Evolutionary conservation across 2,888 invertebrate genomes (phyloP).

Genomic region (Platerodrilus igneus): DNA sequence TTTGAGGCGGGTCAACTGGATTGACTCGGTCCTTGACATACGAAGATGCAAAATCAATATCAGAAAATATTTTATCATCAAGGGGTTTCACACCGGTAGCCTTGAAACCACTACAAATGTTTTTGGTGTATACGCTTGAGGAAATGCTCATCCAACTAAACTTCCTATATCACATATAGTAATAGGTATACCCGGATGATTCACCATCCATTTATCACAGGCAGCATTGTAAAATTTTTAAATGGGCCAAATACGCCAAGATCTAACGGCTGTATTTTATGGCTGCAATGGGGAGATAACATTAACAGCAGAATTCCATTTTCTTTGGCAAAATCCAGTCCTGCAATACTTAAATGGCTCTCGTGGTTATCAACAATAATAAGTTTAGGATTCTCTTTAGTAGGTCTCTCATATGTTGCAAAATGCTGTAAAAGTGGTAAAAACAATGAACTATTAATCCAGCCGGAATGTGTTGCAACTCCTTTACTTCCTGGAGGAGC

Average conservation of each 20-base stretch:
- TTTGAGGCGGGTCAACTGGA: too few relatives aligned
- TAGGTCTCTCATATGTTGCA: conserved; percentile 29
- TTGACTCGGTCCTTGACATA: too few relatives aligned
- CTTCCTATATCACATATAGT: not conserved
- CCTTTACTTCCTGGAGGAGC: not conserved
- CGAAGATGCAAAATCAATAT: conserved; percentile 4
- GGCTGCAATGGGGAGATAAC: conserved; percentile 5
- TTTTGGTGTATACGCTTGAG: conserved; percentile 1
- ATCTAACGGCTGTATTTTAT: not conserved
- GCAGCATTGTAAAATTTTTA: conserved; percentile 3
- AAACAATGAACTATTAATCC: conserved; percentile 20
- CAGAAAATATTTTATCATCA: conserved; percentile 2
- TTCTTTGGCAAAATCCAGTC: conserved; percentile 3
- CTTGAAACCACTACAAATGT: not conserved
- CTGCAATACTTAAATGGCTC: conserved; percentile 1
- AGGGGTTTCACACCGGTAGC: too few relatives aligned
- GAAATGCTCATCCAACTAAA: conserved; percentile 4
- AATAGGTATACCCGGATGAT: conserved; percentile 2
- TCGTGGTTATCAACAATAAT: conserved; percentile 1
- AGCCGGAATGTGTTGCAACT: not conserved
- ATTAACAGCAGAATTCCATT: not conserved
- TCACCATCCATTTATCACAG: not conserved
- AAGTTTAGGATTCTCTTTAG: conserved; percentile 14
- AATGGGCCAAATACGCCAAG: not conserved
- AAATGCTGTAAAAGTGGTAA: conserved; percentile 32